These are phyloP conservation scores for Sebastes glaucus DNA, from an alignment of 2,797 vertebrate species.

Conservation along the genomic window DNA sequence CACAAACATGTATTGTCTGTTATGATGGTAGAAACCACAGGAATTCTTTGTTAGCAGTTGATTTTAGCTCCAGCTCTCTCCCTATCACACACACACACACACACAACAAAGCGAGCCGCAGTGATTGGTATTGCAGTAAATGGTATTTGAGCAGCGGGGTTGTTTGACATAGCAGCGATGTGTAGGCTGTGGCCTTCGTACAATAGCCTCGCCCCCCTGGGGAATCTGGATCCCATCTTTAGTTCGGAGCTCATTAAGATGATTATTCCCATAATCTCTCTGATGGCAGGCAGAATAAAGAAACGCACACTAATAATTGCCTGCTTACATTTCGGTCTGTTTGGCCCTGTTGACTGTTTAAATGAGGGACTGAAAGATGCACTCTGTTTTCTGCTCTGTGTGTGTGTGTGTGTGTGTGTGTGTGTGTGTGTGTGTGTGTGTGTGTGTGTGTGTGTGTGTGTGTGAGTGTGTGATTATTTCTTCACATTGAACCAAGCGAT, in stretches of 20 bases:
- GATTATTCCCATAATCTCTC: conserved; percentile 75
- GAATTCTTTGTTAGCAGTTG: neutral
- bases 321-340: conserved; percentile 62
- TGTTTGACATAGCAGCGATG: conserved; percentile 51
- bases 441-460: neutral
- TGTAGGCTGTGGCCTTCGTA: conserved; percentile 60
- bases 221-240: conserved; percentile 71
- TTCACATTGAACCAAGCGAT: neutral
- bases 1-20: neutral
- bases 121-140: conserved; percentile 39
- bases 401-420: neutral
- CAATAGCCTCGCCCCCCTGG: conserved; percentile 48
- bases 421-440: neutral
- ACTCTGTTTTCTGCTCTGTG: neutral
- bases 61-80: neutral
- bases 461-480: neutral
- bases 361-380: conserved; percentile 18
- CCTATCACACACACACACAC: neutral
- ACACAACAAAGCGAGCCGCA: conserved; percentile 15
- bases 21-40: conserved; percentile 3
- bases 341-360: conserved; percentile 33
- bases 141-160: conserved; percentile 55
- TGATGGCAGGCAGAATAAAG: conserved; percentile 65
- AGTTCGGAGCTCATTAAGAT: conserved; percentile 73
- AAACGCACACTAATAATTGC: conserved; percentile 61